phyloP scores from a whole-genome alignment of 2,888 invertebrate species.

The Clistopyga incitator region DNA sequence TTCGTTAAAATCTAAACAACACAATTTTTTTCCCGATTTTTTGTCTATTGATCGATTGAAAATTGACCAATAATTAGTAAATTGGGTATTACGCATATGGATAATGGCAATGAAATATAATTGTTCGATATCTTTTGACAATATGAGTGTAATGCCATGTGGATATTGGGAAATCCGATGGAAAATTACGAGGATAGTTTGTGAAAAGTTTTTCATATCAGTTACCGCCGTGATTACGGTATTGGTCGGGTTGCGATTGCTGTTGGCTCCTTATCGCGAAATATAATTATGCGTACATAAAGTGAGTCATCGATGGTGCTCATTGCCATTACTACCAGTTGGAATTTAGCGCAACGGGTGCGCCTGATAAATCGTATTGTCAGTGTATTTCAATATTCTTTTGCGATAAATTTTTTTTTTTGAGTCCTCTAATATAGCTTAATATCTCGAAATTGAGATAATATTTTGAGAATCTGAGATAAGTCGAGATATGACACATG shows the following conservation, averaged over 20 bases:
- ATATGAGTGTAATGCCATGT: not conserved
- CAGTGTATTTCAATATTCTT: not conserved
- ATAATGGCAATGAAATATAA: not conserved
- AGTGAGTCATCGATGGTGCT: slow-evolving; percentile 34
- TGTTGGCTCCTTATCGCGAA: slow-evolving; percentile 53
- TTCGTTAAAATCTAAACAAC: not conserved
- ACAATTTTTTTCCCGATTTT: not conserved
- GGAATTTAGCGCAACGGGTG: slow-evolving; percentile 10
- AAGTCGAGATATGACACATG: slow-evolving; percentile 62
- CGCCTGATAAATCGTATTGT: not conserved
- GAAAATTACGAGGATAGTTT: slow-evolving; percentile 50
- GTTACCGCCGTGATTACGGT: slow-evolving; percentile 48
- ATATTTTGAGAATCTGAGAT: not conserved
- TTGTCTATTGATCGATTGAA: too few species aligned
- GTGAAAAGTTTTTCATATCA: slow-evolving; percentile 23
- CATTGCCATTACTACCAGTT: not conserved
- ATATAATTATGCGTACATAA: slow-evolving; percentile 30
- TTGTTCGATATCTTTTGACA: not conserved
- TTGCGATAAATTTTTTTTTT: not conserved
- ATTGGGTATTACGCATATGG: too few species aligned
- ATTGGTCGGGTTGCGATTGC: slow-evolving; percentile 31
- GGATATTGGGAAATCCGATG: slow-evolving; percentile 30
- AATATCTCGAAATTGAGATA: not conserved
- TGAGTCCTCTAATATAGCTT: not conserved
- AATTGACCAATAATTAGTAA: too few species aligned